phyloP scores from a whole-genome alignment of 2,888 invertebrate species.

The Priocnemis perturbator region DNA sequence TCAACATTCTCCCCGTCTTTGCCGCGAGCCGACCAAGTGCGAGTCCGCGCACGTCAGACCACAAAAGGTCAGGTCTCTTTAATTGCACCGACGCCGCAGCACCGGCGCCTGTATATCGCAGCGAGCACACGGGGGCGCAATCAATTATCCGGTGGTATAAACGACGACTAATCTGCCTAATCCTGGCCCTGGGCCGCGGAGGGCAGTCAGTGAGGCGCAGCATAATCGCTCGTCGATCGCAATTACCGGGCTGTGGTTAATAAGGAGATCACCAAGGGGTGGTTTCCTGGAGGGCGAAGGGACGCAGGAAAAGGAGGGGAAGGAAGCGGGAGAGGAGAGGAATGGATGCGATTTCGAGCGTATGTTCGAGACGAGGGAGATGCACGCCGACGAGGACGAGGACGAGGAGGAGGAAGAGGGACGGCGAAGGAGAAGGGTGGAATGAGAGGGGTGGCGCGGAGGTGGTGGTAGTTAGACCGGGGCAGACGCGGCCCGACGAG shows the following conservation, averaged over 20 bases:
- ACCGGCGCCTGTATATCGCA: constrained; percentile 16
- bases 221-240: constrained; percentile 71
- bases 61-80: constrained; percentile 31
- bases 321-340: constrained; percentile 18
- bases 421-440: constrained; percentile 15
- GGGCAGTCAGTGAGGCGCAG: constrained; percentile 68
- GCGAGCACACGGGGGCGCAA: constrained; percentile 48
- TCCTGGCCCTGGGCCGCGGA: constrained; percentile 58
- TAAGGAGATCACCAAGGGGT: constrained; percentile 72
- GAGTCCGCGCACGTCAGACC: neutral
- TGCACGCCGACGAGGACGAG: constrained; percentile 24
- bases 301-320: constrained; percentile 17
- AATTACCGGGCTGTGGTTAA: constrained; percentile 74
- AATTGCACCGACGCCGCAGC: constrained; percentile 49
- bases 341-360: constrained; percentile 30
- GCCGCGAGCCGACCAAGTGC: neutral
- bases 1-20: no score
- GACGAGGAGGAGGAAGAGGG: constrained; percentile 38
- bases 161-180: constrained; percentile 73
- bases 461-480: constrained; percentile 53
- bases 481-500: constrained; percentile 61
- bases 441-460: constrained; percentile 14
- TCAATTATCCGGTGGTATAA: constrained; percentile 68
- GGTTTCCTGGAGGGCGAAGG: constrained; percentile 39
- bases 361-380: constrained; percentile 33